Conservation (phyloP, 2,797 vertebrate species). For the Emydoidea blandingii region DNA sequence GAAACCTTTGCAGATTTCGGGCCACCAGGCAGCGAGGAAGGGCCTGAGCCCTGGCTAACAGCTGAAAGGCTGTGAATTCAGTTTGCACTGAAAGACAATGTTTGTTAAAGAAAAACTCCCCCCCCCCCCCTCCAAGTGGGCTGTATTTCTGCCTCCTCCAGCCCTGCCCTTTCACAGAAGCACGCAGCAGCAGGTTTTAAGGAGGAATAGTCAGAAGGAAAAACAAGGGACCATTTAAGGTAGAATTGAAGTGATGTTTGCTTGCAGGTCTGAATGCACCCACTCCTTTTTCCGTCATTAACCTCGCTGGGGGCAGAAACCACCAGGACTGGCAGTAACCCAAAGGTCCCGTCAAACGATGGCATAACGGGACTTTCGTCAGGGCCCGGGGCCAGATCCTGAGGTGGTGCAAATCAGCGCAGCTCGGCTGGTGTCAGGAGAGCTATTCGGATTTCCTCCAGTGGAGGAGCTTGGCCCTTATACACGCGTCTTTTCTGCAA, state of each 20-base stretch:
- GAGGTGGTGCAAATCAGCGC: background rate
- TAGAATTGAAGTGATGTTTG: background rate
- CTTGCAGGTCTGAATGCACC: background rate
- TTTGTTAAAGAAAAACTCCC: background rate
- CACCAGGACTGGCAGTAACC: background rate
- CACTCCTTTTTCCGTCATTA: background rate
- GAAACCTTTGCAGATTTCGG: background rate
- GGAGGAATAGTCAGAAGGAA: background rate
- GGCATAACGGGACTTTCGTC: background rate
- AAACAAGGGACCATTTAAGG: background rate
- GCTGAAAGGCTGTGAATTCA: background rate
- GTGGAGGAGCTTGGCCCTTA: too few relatives aligned
- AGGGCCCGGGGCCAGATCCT: background rate
- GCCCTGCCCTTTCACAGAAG: background rate
- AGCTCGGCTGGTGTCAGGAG: background rate
- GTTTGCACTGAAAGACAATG: background rate
- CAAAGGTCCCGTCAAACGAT: background rate
- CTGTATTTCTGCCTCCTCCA: background rate
- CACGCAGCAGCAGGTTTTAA: background rate
- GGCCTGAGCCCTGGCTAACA: background rate
- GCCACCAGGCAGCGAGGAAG: background rate
- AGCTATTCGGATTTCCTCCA: background rate
- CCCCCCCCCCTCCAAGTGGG: too few relatives aligned
- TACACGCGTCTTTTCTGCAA: background rate
- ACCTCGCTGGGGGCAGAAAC: background rate